A percentile compares a stretch with the other conserved stretches of the same genome.
Conservation (phyloP, 2,888 invertebrate species). For the Dasysyrphus tricinctus region DNA sequence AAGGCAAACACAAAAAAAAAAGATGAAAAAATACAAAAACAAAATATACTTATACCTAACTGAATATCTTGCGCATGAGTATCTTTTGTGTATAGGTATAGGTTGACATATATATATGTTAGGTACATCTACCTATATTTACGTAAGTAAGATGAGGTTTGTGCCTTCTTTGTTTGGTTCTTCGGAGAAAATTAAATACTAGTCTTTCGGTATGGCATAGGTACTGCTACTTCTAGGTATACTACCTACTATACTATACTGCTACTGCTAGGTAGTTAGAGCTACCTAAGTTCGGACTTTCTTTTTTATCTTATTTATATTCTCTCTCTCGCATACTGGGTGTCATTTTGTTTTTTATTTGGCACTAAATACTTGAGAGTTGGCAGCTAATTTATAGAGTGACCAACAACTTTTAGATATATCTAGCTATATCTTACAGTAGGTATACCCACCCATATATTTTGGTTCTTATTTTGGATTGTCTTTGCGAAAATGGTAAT, state of each 20-base stretch:
- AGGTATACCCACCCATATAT: slow-evolving; percentile 19
- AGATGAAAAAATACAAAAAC: not conserved
- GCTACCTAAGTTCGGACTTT: slow-evolving; percentile 28
- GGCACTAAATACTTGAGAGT: slow-evolving; percentile 78
- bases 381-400: slow-evolving; percentile 82
- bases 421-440: not conserved
- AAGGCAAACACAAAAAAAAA: slow-evolving; percentile 4
- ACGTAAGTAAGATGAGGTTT: slow-evolving; percentile 15
- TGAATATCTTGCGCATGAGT: slow-evolving; percentile 68
- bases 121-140: not conserved
- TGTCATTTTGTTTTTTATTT: slow-evolving; percentile 74
- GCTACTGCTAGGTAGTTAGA: not conserved
- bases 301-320: slow-evolving; percentile 32
- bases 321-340: slow-evolving; percentile 20
- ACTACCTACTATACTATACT: not conserved
- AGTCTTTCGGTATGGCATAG: slow-evolving; percentile 21
- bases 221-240: slow-evolving; percentile 16
- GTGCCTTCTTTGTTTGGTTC: slow-evolving; percentile 58
- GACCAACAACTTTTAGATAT: slow-evolving; percentile 74
- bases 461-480: slow-evolving; percentile 30
- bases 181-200: slow-evolving; percentile 72
- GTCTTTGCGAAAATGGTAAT: slow-evolving; percentile 35
- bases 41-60: not conserved
- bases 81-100: slow-evolving; percentile 43
- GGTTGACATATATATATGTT: slow-evolving; percentile 22